Percentiles rank a stretch among this genome's conserved stretches.
These are phyloP conservation scores for Agrenia bidenticulata DNA, from an alignment of 2,888 invertebrate species.

Conservation along the genomic window DNA sequence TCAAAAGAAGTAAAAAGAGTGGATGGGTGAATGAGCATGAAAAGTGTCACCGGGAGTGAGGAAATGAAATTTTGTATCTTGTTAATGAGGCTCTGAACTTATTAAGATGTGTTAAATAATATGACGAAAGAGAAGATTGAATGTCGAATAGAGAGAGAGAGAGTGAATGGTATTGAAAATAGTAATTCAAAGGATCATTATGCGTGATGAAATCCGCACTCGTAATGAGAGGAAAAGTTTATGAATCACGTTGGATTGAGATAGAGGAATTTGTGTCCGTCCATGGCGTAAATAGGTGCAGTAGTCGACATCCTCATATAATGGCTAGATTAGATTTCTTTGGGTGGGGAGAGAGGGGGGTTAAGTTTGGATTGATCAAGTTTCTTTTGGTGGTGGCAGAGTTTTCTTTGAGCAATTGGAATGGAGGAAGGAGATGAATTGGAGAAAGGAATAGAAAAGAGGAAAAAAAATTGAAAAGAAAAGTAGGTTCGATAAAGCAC, in stretches of 20 bases:
- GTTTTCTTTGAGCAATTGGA: constrained; percentile 12
- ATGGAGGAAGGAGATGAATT: not conserved
- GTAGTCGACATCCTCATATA: too few species aligned
- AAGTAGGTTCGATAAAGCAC: constrained; percentile 30
- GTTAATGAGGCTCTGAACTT: not conserved
- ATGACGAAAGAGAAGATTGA: not conserved
- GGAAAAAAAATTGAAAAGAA: constrained; percentile 9
- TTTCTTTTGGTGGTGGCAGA: not conserved
- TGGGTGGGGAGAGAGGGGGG: constrained; percentile 1
- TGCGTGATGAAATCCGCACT: constrained; percentile 5
- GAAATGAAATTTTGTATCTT: constrained; percentile 1
- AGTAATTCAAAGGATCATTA: not conserved
- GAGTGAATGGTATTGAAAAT: not conserved
- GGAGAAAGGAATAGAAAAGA: constrained; percentile 16
- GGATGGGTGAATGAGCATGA: constrained; percentile 3
- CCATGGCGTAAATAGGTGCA: too few species aligned
- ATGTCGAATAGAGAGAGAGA: not conserved
- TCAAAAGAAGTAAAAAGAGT: constrained; percentile 7
- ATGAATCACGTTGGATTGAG: not conserved
- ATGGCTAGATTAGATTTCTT: not conserved
- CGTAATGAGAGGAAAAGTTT: constrained; percentile 6
- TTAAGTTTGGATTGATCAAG: not conserved
- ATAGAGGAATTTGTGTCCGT: not conserved
- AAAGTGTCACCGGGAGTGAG: constrained; percentile 4
- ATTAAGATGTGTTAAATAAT: not conserved